These are phyloP conservation scores for Knipowitschia caucasica DNA, from an alignment of 2,797 vertebrate species.

Conservation along the genomic window DNA sequence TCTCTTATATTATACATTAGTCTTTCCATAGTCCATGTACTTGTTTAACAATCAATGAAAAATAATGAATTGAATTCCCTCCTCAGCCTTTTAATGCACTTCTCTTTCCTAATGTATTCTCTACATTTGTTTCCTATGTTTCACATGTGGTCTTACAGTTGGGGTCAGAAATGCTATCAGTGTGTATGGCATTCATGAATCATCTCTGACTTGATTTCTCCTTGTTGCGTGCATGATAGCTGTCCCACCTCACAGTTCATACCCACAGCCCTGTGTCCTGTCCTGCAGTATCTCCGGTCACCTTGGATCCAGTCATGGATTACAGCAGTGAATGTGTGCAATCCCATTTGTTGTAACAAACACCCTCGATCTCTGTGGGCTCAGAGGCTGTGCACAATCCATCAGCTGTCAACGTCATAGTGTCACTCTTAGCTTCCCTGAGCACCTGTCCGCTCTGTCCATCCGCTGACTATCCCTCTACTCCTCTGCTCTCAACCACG, in stretches of 20 bases:
- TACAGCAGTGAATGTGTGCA: conserved; percentile 45
- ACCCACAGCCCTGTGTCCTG: conserved; percentile 25
- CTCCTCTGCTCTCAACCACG: conserved; percentile 34
- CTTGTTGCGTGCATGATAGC: background rate
- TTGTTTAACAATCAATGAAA: too few relatives aligned
- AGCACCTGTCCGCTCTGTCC: conserved; percentile 20
- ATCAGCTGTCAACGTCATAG: conserved; percentile 45
- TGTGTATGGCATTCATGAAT: background rate
- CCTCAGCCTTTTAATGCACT: too few relatives aligned
- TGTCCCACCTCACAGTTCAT: background rate
- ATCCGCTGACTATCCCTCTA: conserved; percentile 25
- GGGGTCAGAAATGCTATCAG: background rate
- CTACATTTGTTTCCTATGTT: too few relatives aligned
- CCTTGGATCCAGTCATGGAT: conserved; percentile 37
- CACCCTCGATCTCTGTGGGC: conserved; percentile 35
- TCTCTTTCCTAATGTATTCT: too few relatives aligned
- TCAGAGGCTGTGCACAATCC: conserved; percentile 37
- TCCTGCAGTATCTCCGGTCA: conserved; percentile 20
- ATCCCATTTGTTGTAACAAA: conserved; percentile 60
- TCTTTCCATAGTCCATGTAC: too few relatives aligned
- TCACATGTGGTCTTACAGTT: too few relatives aligned
- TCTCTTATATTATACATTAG: too few relatives aligned
- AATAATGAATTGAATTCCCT: too few relatives aligned
- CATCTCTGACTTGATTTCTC: background rate
- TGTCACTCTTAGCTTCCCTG: conserved; percentile 38